Conservation (phyloP, 1,140 invertebrate genomes). For the Proctacanthus coquilletti region DNA sequence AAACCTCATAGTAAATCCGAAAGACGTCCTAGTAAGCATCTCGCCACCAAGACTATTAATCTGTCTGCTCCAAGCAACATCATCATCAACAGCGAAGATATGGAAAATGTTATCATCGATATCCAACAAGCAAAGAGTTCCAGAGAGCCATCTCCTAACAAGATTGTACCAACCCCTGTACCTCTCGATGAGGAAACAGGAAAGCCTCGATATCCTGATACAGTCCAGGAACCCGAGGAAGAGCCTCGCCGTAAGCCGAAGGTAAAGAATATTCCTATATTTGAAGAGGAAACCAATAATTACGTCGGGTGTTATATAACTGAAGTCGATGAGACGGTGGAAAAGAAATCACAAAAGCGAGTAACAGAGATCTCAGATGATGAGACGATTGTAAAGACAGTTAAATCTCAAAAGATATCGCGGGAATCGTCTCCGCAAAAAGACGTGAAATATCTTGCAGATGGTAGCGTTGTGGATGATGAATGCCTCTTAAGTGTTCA, state of each 20-base stretch:
- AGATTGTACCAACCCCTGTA: conserved; percentile 44
- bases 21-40: conserved; percentile 21
- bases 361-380: conserved; percentile 1
- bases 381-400: conserved; percentile 1
- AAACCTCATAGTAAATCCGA: conserved; percentile 8
- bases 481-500: conserved; percentile 42
- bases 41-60: conserved; percentile 31
- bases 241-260: conserved; percentile 30
- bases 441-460: too few species aligned
- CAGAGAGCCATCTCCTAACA: conserved; percentile 50
- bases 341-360: conserved; percentile 4
- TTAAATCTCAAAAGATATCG: not conserved
- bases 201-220: conserved; percentile 49
- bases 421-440: not conserved
- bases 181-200: conserved; percentile 35
- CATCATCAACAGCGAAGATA: conserved; percentile 26
- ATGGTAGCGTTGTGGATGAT: conserved; percentile 18
- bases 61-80: conserved; percentile 20
- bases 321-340: conserved; percentile 14
- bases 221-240: conserved; percentile 53
- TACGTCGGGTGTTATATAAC: conserved; percentile 26
- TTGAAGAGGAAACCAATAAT: conserved; percentile 23
- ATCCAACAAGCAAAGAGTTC: conserved; percentile 53
- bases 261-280: conserved; percentile 28
- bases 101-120: conserved; percentile 39